Evolutionary conservation across 1,140 invertebrate species (phyloP).

Genomic region (Cotesia glomerata): DNA sequence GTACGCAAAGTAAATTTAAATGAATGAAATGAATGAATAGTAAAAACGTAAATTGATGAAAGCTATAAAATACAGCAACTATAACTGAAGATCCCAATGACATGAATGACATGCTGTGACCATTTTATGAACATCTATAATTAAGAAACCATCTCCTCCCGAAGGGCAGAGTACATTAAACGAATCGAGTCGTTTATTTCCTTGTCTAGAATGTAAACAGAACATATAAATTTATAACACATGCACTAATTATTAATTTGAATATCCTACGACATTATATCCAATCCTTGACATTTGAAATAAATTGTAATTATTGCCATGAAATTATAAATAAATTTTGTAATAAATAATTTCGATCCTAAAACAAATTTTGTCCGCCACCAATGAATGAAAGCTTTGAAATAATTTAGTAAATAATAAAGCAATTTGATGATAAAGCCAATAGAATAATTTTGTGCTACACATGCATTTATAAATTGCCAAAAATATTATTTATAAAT

Average conservation of each 20-base stretch:
- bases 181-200: conserved; percentile 54
- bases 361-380: conserved; percentile 16
- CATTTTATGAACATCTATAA: conserved; percentile 29
- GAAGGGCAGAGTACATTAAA: conserved; percentile 52
- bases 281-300: background rate
- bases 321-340: conserved; percentile 10
- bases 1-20: background rate
- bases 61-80: conserved; percentile 6
- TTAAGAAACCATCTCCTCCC: conserved; percentile 28
- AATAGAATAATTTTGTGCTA: conserved; percentile 36
- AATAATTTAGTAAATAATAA: conserved; percentile 1
- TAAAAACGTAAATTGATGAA: background rate
- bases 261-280: background rate
- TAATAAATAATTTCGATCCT: background rate
- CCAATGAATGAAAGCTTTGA: background rate
- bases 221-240: conserved; percentile 46
- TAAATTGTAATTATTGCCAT: background rate
- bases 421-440: conserved; percentile 19
- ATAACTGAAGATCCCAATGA: conserved; percentile 26
- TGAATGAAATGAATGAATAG: background rate
- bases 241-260: conserved; percentile 44
- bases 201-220: conserved; percentile 60
- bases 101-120: conserved; percentile 53
- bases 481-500: conserved; percentile 8
- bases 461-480: background rate